phyloP scores from a whole-genome alignment of 2,888 invertebrate species.

The Embidobia sp. region DNA sequence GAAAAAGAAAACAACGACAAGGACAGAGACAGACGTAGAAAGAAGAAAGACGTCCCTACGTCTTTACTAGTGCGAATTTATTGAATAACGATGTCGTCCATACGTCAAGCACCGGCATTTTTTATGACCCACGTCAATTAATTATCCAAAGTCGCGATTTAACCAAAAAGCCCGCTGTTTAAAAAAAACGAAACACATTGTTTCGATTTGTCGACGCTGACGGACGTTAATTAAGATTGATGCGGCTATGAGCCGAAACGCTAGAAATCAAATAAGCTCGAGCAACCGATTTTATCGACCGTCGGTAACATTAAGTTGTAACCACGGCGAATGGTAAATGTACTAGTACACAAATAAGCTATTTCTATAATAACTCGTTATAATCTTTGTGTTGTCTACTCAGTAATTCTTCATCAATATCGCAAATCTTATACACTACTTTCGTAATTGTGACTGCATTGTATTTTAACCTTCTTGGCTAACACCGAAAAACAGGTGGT shows the following conservation, averaged over 20 bases:
- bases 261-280: slow-evolving; percentile 25
- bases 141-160: slow-evolving; percentile 33
- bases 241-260: background rate
- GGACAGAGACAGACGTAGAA: background rate
- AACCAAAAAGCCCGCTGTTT: slow-evolving; percentile 16
- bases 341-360: too few species aligned
- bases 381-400: too few species aligned
- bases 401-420: too few species aligned
- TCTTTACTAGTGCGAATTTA: slow-evolving; percentile 8
- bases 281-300: slow-evolving; percentile 1
- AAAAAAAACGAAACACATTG: slow-evolving; percentile 51
- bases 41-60: slow-evolving; percentile 5
- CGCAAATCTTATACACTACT: too few species aligned
- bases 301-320: background rate
- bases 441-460: too few species aligned
- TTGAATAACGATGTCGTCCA: slow-evolving; percentile 25
- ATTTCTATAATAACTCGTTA: too few species aligned
- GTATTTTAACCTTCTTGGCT: too few species aligned
- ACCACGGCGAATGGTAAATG: too few species aligned
- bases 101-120: slow-evolving; percentile 18
- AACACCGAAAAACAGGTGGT: too few species aligned
- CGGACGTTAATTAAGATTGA: slow-evolving; percentile 31
- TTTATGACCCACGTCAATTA: slow-evolving; percentile 31
- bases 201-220: slow-evolving; percentile 40
- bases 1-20: slow-evolving; percentile 5